Conservation (phyloP, 2,797 vertebrate species). For the Anolis apletophallus region DNA sequence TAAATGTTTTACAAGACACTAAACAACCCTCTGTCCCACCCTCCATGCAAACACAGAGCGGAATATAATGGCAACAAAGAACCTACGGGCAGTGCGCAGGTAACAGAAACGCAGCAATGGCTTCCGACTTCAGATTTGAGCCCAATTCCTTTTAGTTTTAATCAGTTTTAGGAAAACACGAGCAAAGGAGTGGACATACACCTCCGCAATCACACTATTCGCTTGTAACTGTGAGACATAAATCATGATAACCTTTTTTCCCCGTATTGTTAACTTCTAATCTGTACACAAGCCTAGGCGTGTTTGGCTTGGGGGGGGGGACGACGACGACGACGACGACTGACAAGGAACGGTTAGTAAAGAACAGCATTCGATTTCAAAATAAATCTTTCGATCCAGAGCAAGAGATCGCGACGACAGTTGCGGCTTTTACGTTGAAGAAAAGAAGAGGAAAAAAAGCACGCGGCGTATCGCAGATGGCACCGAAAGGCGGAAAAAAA, state of each 20-base stretch:
- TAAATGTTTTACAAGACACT: constrained; percentile 86
- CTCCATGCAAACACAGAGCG: constrained; percentile 82
- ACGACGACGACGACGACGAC: too few species aligned
- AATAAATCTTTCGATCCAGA: constrained; percentile 18
- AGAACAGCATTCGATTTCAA: constrained; percentile 52
- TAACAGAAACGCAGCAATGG: constrained; percentile 44
- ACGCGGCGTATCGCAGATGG: background rate
- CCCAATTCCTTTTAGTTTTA: background rate
- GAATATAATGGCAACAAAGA: constrained; percentile 61
- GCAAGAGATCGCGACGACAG: constrained; percentile 26
- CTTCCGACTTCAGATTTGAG: constrained; percentile 11
- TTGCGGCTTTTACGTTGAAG: background rate
- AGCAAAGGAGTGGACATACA: background rate
- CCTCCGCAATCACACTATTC: constrained; percentile 43
- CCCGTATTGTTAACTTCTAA: constrained; percentile 60
- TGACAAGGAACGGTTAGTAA: constrained; percentile 60
- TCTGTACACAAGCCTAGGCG: constrained; percentile 67
- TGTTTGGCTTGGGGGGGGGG: too few species aligned
- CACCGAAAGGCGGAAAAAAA: background rate
- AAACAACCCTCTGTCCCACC: constrained; percentile 79
- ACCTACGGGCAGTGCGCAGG: constrained; percentile 40
- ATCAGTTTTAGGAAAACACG: constrained; percentile 6
- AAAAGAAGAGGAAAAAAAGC: fast-evolving
- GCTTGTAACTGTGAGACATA: constrained; percentile 51
- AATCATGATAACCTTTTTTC: constrained; percentile 65